Evolutionary conservation across 1,140 invertebrate species (phyloP), one percentile per base, ranked within the genome.

Genomic region (Dinoponera quadriceps): DNA sequence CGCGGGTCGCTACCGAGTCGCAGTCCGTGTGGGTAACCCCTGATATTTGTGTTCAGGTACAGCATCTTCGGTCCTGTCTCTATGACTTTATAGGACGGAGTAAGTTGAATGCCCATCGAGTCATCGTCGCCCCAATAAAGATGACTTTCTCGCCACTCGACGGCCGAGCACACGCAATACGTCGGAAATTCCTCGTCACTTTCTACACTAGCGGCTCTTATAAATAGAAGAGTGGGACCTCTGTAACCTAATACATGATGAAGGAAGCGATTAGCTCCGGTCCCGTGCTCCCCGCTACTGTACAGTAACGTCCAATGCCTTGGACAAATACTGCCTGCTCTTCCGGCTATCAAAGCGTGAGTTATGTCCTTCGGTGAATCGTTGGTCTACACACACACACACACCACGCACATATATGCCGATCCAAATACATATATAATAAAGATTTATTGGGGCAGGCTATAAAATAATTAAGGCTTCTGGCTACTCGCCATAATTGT

Each of bases 271-370:
- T 98, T 99, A 48, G 96, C 95, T 27, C 97, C 98, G 9, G 98
- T 93, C 3, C 98, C 98, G 91, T 98, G 97, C 73, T 98, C 96
- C 86, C 96, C 95, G 66, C 97, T 98, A 87, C 96, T 96, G 94
- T 98, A 99, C 18, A 99, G 94, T 49, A 97, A 94, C 7, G 96
- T 96, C 98, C 98, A 99, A 94, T 98, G 97, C 49, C 96, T 97
- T 14, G 95, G 95, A 89, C 93, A 95, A 20, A 94, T 93, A 49
- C 92, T 93, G n/a, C 93, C 91, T 25, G 89, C 88, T 87, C 93
- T 89, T 72, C 91, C 93, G 11, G 89, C 73, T 82, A 93, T 91
- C 14, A 94, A 80, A 0, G 91, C 91, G n/a, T 93, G 91, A 27
- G 92, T 90, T 29, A 91, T 84, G 18, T 93, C 92, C 18, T 91